A percentile compares a stretch with the other conserved stretches of the same genome.
Evolutionary conservation across 53 echinoderm and acorn worm species (phyloP).

Genomic region (Mesocentrotus franciscanus): DNA sequence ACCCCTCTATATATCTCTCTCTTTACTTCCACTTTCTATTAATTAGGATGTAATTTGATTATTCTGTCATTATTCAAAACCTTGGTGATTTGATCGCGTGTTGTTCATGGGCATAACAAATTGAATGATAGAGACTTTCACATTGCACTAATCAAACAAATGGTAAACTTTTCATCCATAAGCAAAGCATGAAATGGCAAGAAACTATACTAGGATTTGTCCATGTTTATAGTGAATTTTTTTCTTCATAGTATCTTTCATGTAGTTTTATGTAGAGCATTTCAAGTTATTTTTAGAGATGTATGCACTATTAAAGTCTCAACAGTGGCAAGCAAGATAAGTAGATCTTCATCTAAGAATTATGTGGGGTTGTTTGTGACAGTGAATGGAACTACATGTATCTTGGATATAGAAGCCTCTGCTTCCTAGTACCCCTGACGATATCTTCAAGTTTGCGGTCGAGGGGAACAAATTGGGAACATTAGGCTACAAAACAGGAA

Average conservation of each 20-base stretch:
- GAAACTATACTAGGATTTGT: background rate
- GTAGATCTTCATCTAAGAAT: background rate
- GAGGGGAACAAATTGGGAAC: slow-evolving; percentile 11
- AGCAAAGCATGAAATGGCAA: background rate
- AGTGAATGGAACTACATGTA: background rate
- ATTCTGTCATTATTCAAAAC: background rate
- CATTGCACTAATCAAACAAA: background rate
- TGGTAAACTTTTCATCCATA: background rate
- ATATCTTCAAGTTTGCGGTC: background rate
- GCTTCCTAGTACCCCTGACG: slow-evolving; percentile 10
- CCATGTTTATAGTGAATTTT: background rate
- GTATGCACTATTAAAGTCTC: background rate
- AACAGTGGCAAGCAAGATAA: background rate
- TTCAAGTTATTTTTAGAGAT: background rate
- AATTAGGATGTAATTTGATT: background rate
- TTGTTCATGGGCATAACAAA: background rate
- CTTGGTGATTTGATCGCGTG: background rate
- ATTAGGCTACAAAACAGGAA: slow-evolving; percentile 13
- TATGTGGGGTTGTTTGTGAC: slow-evolving; percentile 25
- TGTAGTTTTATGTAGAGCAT: background rate
- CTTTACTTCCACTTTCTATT: background rate
- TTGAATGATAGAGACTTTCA: background rate
- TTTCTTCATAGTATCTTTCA: background rate
- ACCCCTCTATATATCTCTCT: background rate
- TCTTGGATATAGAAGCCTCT: background rate